phyloP scores from a whole-genome alignment of 1,140 invertebrate species.

The Zaprionus inermis region DNA sequence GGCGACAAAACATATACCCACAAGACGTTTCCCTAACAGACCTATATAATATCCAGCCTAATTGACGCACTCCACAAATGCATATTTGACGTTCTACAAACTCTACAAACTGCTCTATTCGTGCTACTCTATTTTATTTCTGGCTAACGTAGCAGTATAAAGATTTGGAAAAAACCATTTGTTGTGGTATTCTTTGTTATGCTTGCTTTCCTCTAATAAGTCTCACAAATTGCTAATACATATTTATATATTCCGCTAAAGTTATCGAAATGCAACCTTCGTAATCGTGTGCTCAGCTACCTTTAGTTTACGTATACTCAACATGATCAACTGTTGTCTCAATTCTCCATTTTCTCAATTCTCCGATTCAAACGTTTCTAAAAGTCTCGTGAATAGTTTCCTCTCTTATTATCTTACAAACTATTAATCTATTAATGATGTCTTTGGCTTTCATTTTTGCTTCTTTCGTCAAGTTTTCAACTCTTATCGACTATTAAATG shows the following conservation, averaged over 20 bases:
- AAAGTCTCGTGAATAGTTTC: slow-evolving; percentile 75
- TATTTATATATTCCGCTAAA: slow-evolving; percentile 50
- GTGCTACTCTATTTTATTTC: slow-evolving; percentile 37
- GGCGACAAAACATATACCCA: slow-evolving; percentile 28
- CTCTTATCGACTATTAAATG: slow-evolving; percentile 64
- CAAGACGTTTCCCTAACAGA: slow-evolving; percentile 11
- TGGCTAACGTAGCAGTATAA: slow-evolving; percentile 59
- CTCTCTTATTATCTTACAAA: slow-evolving; percentile 45
- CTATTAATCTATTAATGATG: slow-evolving; percentile 62
- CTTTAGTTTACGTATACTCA: slow-evolving; percentile 75
- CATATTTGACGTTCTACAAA: slow-evolving; percentile 33
- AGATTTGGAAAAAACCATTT: slow-evolving; percentile 70
- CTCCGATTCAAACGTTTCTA: slow-evolving; percentile 67
- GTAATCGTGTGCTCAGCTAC: slow-evolving; percentile 60
- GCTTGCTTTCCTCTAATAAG: slow-evolving; percentile 46
- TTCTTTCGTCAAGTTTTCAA: slow-evolving; percentile 51
- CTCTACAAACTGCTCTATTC: slow-evolving; percentile 58
- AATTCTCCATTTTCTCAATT: slow-evolving; percentile 20
- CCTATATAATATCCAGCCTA: slow-evolving; percentile 47
- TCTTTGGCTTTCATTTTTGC: slow-evolving; percentile 70
- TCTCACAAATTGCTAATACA: slow-evolving; percentile 77
- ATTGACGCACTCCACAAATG: slow-evolving; percentile 64
- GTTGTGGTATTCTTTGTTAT: slow-evolving; percentile 35
- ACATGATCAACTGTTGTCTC: slow-evolving; percentile 46
- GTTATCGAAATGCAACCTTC: slow-evolving; percentile 71